Conservation (phyloP, 1,140 invertebrate genomes). For the Anastrepha obliqua region DNA sequence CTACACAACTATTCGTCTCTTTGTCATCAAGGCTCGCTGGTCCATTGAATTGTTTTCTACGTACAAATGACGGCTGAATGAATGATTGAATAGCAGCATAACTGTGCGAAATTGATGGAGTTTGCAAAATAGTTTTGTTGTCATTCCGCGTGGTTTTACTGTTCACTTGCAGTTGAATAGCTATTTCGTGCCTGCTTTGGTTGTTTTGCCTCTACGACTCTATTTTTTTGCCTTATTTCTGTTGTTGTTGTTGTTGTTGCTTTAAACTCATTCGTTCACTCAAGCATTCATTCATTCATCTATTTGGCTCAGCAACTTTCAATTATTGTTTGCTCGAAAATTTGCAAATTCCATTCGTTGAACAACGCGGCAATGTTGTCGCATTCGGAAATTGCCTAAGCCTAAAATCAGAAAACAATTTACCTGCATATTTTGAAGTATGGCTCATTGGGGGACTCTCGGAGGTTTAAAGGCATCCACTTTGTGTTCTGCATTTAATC, state of each 20-base stretch:
- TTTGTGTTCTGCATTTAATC: no score
- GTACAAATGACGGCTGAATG: conserved; percentile 28
- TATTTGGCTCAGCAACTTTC: background rate
- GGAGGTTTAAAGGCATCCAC: no score
- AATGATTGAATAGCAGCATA: conserved; percentile 42
- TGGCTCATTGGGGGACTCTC: no score
- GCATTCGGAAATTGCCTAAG: background rate
- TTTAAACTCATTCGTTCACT: conserved; percentile 20
- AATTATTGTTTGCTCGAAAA: conserved; percentile 41
- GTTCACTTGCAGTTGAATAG: background rate
- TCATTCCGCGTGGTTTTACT: conserved; percentile 36
- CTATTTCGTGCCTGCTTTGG: background rate
- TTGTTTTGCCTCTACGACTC: background rate
- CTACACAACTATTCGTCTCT: background rate
- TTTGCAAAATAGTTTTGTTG: conserved; percentile 46
- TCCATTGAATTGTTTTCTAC: conserved; percentile 37
- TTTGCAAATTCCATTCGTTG: conserved; percentile 31
- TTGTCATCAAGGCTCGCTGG: background rate
- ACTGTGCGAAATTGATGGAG: conserved; percentile 50
- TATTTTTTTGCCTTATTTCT: conserved; percentile 5
- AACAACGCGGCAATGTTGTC: background rate
- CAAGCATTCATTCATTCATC: conserved; percentile 1
- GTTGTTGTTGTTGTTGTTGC: background rate
- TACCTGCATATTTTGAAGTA: no score
- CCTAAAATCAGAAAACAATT: background rate